phyloP scores from a whole-genome alignment of 2,797 vertebrate genomes.

The Syncerus caffer region DNA sequence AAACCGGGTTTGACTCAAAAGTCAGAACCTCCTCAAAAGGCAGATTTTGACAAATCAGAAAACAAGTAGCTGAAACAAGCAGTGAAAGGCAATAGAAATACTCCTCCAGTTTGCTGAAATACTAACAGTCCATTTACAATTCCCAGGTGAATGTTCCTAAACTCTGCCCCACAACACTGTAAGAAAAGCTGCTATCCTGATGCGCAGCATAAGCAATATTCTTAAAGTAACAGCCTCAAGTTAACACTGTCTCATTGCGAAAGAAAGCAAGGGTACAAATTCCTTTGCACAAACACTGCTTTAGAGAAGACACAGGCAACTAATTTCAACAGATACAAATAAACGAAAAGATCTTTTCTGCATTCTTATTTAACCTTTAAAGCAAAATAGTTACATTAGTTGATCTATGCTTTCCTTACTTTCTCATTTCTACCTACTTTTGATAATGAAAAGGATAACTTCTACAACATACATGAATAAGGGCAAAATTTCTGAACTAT shows the following conservation, averaged over 20 bases:
- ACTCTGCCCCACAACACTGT: neutral
- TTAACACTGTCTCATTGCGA: neutral
- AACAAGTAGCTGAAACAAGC: neutral
- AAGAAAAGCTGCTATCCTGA: neutral
- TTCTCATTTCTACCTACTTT: neutral
- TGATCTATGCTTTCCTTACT: neutral
- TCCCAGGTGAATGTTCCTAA: neutral
- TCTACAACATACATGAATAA: neutral
- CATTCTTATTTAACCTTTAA: neutral
- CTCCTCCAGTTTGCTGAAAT: neutral
- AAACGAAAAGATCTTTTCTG: neutral
- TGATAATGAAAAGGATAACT: neutral
- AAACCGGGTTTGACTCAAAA: neutral
- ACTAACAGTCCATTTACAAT: neutral
- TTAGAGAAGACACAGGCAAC: neutral
- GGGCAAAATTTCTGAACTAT: neutral
- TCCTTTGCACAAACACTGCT: neutral
- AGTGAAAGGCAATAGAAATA: neutral
- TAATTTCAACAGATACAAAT: neutral
- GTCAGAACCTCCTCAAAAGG: neutral
- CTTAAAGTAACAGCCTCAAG: slow-evolving; percentile 27
- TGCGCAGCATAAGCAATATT: neutral
- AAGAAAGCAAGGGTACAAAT: neutral
- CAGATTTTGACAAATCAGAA: neutral
- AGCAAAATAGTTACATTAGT: neutral